Conservation (phyloP, 2,888 invertebrate species). For the Tachina lurida region DNA sequence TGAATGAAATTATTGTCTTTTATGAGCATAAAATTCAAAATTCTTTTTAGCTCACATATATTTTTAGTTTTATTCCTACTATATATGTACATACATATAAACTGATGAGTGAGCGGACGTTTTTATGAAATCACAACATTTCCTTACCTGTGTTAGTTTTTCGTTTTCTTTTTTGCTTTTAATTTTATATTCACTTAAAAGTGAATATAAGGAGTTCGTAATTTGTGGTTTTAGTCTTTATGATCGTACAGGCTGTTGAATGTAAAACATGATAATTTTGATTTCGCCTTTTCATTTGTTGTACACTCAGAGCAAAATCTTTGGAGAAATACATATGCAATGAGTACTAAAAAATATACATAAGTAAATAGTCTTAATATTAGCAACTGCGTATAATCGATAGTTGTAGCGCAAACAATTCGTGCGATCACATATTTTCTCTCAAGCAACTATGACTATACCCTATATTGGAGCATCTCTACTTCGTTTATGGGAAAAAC, state of each 20-base stretch:
- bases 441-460: too few relatives aligned
- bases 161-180: slow-evolving; percentile 14
- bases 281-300: not conserved
- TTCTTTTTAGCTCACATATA: slow-evolving; percentile 3
- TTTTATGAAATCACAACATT: slow-evolving; percentile 23
- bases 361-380: not conserved
- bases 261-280: slow-evolving; percentile 42
- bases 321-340: not conserved
- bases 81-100: slow-evolving; percentile 4
- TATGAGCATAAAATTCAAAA: slow-evolving; percentile 53
- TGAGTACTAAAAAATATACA: not conserved
- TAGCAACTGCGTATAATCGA: too few relatives aligned
- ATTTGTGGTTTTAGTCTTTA: slow-evolving; percentile 62
- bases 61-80: not conserved
- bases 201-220: slow-evolving; percentile 11
- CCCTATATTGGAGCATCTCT: too few relatives aligned
- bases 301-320: slow-evolving; percentile 33
- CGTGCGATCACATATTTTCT: too few relatives aligned
- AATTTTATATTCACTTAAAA: not conserved
- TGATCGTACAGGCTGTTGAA: slow-evolving; percentile 38
- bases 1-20: slow-evolving; percentile 67
- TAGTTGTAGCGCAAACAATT: not conserved
- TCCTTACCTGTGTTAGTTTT: slow-evolving; percentile 47
- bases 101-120: slow-evolving; percentile 18
- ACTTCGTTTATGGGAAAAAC: too few relatives aligned